Evolutionary conservation across 2,113 vertebrate species (phyloP).

Genomic region (Rousettus leschenaultii): DNA sequence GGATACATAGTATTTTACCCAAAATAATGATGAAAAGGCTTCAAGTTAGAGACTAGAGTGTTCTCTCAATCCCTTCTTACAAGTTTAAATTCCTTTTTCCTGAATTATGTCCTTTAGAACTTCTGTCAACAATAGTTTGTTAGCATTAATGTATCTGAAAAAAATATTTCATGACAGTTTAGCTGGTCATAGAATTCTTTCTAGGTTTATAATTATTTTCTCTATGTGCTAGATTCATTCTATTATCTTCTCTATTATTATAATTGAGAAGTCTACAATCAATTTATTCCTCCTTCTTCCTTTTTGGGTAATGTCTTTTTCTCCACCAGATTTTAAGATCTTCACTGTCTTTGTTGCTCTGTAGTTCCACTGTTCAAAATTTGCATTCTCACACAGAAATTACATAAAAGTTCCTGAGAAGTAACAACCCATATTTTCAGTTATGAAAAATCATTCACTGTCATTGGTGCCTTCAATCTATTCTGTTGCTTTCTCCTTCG

Average conservation of each 20-base stretch:
- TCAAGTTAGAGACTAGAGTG: neutral
- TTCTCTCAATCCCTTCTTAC: neutral
- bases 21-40: neutral
- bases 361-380: neutral
- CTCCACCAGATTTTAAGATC: neutral
- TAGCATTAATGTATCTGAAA: neutral
- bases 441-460: neutral
- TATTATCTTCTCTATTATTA: neutral
- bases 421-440: neutral
- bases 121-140: neutral
- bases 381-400: neutral
- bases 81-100: conserved; percentile 9
- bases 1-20: neutral
- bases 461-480: neutral
- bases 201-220: neutral
- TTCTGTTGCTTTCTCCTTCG: neutral
- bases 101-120: neutral
- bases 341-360: neutral
- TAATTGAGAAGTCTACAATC: neutral
- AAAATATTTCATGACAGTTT: neutral
- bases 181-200: neutral
- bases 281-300: neutral
- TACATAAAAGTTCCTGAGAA: neutral
- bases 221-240: neutral
- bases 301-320: neutral